These are phyloP conservation scores for Chascanopsetta lugubris DNA, from an alignment of 2,113 vertebrate species.

Conservation along the genomic window DNA sequence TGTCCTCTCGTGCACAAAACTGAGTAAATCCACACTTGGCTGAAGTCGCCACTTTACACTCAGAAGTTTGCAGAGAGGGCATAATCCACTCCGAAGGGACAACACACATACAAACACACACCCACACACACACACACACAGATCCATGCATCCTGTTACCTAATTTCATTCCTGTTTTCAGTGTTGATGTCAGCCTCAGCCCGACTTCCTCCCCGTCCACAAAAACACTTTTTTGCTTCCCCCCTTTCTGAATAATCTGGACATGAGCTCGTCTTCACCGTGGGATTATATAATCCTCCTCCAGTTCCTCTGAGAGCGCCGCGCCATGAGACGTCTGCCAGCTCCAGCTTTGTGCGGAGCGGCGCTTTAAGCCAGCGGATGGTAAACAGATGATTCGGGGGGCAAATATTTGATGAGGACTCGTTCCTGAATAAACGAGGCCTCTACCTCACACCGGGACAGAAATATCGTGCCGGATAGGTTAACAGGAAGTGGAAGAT, in stretches of 20 bases:
- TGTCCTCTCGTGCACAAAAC: constrained; percentile 40
- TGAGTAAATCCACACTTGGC: constrained; percentile 56
- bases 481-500: neutral
- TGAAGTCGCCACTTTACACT: constrained; percentile 57
- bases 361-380: constrained; percentile 30
- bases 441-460: neutral
- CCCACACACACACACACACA: too few species aligned
- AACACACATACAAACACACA: too few species aligned
- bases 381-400: constrained; percentile 11
- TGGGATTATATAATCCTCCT: constrained; percentile 52
- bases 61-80: constrained; percentile 41
- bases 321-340: constrained; percentile 18
- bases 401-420: constrained; percentile 27
- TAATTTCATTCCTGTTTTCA: constrained; percentile 49
- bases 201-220: constrained; percentile 19
- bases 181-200: constrained; percentile 54
- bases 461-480: neutral
- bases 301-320: constrained; percentile 4
- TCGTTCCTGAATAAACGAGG: constrained; percentile 12
- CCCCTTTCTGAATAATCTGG: constrained; percentile 26
- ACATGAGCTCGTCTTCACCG: constrained; percentile 32
- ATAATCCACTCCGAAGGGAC: constrained; percentile 20
- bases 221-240: constrained; percentile 37
- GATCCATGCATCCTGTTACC: neutral
- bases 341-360: constrained; percentile 25